Base-by-base conservation (phyloP, 2,113 vertebrate genomes). In the Corapipo altera region DNA sequence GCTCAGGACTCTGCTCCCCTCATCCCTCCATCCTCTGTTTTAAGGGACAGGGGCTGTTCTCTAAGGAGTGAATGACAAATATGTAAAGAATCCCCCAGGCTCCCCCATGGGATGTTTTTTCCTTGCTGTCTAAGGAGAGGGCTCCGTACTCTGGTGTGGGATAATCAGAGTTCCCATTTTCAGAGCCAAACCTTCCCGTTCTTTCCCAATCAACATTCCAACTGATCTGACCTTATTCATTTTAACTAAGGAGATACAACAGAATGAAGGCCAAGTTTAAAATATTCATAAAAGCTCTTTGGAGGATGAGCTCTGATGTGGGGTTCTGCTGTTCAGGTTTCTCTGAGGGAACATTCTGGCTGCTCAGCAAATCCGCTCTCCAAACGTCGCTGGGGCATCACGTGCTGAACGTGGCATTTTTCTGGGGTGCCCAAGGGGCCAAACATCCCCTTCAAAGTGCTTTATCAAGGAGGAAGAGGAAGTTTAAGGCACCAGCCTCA, bases 381-480 rank as follows among this genome's bases (percentile, higher is more conserved):
- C 1, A 0, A 28, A 3, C 5, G 2, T 18, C 6, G 0, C 64
- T 11, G 78, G 37, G 3, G 0, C 9, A n/a, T 7, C 52, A 12
- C 1, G 0, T 4, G 51, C 13, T 2, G 32, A 35, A 9, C 3
- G 0, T 19, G 11, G 65, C 19, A 3, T 44, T 58, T 64, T 32
- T 24, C 37, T 24, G 52, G 51, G 41, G 39, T 1, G 0, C 33
- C 28, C 43, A 4, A 2, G 32, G 32, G 55, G 62, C 55, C 57
- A 62, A 14, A 17, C 5, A 0, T 55, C 2, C 23, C 26, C 39
- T 55, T 26, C 14, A 13, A 1, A 2, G n/a, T 1, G 24, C 54
- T 43, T 22, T 24, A 9, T 28, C 18, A 3, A 11, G 37, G 30
- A 19, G 26, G 5, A 9, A 15, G 70, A 28, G 74, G 32, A 18